phyloP scores from a whole-genome alignment of 2,888 invertebrate species.

The Tipula lateralis region DNA sequence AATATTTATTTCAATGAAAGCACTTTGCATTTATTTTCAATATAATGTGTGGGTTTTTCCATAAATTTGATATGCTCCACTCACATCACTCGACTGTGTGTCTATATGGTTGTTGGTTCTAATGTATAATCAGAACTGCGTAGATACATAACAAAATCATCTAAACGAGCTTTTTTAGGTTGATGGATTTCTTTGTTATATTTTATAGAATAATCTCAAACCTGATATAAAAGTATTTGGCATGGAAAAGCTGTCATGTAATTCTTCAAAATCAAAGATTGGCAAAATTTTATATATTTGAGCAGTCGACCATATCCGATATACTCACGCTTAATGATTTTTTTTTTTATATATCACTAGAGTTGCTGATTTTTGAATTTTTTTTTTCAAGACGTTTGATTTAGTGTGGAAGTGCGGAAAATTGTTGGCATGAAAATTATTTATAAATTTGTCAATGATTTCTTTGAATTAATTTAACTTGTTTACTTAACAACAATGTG shows the following conservation, averaged over 20 bases:
- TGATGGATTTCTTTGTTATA: too few relatives aligned
- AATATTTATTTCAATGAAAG: neutral
- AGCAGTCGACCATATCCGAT: neutral
- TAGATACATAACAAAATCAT: neutral
- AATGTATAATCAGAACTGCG: neutral
- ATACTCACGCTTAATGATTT: neutral
- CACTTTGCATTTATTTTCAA: neutral
- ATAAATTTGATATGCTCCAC: neutral
- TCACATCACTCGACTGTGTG: neutral
- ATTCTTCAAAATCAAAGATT: neutral
- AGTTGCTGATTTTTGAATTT: too few relatives aligned
- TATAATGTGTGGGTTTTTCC: neutral
- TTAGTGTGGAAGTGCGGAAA: neutral
- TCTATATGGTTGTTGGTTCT: neutral
- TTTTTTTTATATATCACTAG: too few relatives aligned
- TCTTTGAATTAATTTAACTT: neutral
- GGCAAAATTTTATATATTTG: neutral
- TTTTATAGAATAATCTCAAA: too few relatives aligned
- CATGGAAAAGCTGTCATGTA: neutral
- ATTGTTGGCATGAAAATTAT: neutral
- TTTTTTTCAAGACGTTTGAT: neutral
- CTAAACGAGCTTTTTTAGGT: neutral
- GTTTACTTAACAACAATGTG: neutral
- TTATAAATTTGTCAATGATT: neutral
- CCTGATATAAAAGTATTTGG: neutral